Base-by-base conservation (phyloP, 2,888 invertebrate genomes). In the Stenichneumon culpator region DNA sequence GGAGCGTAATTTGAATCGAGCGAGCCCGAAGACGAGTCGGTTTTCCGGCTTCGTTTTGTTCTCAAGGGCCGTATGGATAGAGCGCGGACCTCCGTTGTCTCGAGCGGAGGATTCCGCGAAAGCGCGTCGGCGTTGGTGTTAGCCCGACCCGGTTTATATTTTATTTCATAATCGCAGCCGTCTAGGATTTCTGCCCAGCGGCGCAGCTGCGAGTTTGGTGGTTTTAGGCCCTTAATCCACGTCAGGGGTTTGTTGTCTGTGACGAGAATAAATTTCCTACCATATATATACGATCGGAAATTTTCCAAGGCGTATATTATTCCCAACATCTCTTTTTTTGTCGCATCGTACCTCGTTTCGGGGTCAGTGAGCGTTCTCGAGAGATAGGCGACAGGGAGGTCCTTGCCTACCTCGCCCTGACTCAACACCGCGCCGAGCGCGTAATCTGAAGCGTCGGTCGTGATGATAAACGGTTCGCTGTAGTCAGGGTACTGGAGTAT, bases 361-460 rank as follows among this genome's bases (percentile, higher is more conserved):
- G 90, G 82, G 74, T 87, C 86, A 79, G 89, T 91, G 22, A 88
- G 52, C 9, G 90, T 90, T 19, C 91, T 67, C 7, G 89, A 90
- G 0, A 90, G 89, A 74, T 87, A 92, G n/a, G 92, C 91, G 19
- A 92, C 86, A 7, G 92, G 91, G 5, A 86, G 81, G 68, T 93
- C 93, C 65, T 91, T 88, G 4, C 90, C 91, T 57, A 91, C 89
- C 4, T 89, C 88, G 0, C 88, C 88, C 82, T 93, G 93, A 2
- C 91, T 89, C 3, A 92, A 78, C 4, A 93, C 88, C n/a, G 90
- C 88, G 36, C 89, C 91, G 36, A 90, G 86, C 7, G 90, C 92
- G 78, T 81, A 89, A 63, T 88, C 89, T 50, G 88, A 90, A 22
- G 90, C 92, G 73, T 89, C 93, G 25, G 89, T 93, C n/a, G 89